Conservation (phyloP, 1,140 invertebrate genomes). For the Vollenhovia emeryi region DNA sequence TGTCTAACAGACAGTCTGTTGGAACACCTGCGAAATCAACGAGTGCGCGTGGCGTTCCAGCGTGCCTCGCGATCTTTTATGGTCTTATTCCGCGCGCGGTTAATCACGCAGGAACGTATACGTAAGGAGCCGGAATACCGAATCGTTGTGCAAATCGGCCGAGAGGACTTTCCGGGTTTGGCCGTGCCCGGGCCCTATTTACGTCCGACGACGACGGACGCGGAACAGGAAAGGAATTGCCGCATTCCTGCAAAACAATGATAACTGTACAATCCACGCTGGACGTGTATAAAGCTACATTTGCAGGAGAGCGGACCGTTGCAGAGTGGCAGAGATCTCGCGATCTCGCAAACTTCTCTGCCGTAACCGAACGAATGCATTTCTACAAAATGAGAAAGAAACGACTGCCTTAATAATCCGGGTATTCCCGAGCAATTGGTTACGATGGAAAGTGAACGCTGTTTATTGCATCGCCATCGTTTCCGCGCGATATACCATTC, state of each 20-base stretch:
- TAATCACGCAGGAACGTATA: constrained; percentile 40
- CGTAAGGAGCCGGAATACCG: constrained; percentile 11
- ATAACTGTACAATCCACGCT: constrained; percentile 69
- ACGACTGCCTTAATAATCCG: background rate
- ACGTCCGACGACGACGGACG: background rate
- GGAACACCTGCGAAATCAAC: constrained; percentile 30
- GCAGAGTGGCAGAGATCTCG: constrained; percentile 6
- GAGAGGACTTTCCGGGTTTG: constrained; percentile 61
- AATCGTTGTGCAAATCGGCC: constrained; percentile 23
- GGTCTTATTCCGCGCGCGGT: background rate
- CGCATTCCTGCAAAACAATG: constrained; percentile 72
- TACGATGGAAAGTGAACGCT: constrained; percentile 7
- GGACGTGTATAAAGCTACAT: constrained; percentile 24
- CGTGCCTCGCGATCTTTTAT: background rate
- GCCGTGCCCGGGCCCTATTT: background rate
- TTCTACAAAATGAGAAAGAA: background rate
- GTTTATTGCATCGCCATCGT: background rate
- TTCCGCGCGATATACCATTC: background rate
- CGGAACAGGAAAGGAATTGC: constrained; percentile 67
- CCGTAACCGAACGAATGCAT: background rate
- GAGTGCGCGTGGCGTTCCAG: background rate
- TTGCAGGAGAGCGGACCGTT: background rate
- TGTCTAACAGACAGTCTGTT: background rate
- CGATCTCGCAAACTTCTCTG: background rate
- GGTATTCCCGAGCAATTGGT: background rate